Percentiles rank a stretch among this genome's conserved stretches.
Conservation (phyloP, 2,113 vertebrate genomes). For the Aphyosemion australe region DNA sequence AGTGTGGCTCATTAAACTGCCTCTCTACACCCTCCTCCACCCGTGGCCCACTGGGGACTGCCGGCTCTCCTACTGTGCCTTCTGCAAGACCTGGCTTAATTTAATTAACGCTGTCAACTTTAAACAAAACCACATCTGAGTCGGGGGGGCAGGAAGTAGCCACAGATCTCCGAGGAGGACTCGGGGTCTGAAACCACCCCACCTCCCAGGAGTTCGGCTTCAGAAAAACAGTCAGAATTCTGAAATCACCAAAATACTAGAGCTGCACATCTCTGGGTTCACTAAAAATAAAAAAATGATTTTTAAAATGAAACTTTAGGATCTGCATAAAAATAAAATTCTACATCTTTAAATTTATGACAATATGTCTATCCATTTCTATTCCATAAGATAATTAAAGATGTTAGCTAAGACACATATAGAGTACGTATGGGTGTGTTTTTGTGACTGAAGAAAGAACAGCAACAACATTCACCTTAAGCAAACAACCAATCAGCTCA, state of each 20-base stretch:
- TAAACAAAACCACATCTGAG: constrained; percentile 79
- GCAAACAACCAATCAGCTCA: constrained; percentile 1
- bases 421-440: neutral
- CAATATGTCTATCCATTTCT: too few species aligned
- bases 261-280: too few species aligned
- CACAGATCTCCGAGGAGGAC: constrained; percentile 38
- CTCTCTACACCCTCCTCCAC: constrained; percentile 38
- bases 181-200: constrained; percentile 22
- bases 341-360: too few species aligned
- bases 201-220: neutral
- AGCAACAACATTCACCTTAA: neutral
- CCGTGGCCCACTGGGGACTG: constrained; percentile 62
- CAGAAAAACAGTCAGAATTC: neutral
- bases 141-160: constrained; percentile 24
- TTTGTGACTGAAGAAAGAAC: neutral
- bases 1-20: constrained; percentile 69
- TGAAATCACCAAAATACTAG: too few species aligned
- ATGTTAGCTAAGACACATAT: too few species aligned
- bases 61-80: constrained; percentile 74
- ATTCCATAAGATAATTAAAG: too few species aligned
- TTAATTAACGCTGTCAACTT: constrained; percentile 82
- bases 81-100: constrained; percentile 80
- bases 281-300: too few species aligned
- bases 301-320: too few species aligned
- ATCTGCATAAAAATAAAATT: too few species aligned